phyloP scores from a whole-genome alignment of 2,113 vertebrate species.

The Myanophis thanlyinensis region DNA sequence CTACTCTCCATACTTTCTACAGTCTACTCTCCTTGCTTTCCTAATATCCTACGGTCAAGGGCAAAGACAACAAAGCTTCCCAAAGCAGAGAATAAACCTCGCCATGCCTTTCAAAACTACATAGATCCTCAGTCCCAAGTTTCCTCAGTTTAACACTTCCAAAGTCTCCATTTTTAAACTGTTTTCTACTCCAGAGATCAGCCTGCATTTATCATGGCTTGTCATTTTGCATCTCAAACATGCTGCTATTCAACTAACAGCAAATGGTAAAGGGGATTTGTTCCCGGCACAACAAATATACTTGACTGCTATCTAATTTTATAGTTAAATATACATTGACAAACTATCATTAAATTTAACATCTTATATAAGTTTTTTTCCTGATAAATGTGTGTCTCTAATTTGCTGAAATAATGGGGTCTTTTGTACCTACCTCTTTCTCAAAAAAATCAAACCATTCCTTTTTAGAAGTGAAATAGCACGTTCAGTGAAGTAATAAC shows the following conservation, averaged over 20 bases:
- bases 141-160: slow-evolving; percentile 52
- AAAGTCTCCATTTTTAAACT: slow-evolving; percentile 63
- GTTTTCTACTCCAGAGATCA: slow-evolving; percentile 63
- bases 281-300: slow-evolving; percentile 36
- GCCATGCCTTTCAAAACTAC: slow-evolving; percentile 49
- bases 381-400: not conserved
- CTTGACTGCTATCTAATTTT: slow-evolving; percentile 13
- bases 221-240: slow-evolving; percentile 70
- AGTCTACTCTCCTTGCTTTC: too few species aligned
- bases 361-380: not conserved
- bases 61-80: slow-evolving; percentile 47
- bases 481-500: not conserved
- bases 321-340: slow-evolving; percentile 25
- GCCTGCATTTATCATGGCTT: slow-evolving; percentile 33
- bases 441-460: not conserved
- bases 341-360: not conserved
- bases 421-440: not conserved
- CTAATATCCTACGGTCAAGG: too few species aligned
- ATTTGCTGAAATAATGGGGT: not conserved
- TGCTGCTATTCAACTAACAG: slow-evolving; percentile 69
- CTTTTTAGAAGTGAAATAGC: not conserved
- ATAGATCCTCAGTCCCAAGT: slow-evolving; percentile 61
- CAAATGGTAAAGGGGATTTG: slow-evolving; percentile 58
- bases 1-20: too few species aligned
- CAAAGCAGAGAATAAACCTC: slow-evolving; percentile 52